A percentile compares a stretch with the other conserved stretches of the same genome.
Evolutionary conservation across 2,797 vertebrate genomes (phyloP).

Genomic region (Acanthis flammea): DNA sequence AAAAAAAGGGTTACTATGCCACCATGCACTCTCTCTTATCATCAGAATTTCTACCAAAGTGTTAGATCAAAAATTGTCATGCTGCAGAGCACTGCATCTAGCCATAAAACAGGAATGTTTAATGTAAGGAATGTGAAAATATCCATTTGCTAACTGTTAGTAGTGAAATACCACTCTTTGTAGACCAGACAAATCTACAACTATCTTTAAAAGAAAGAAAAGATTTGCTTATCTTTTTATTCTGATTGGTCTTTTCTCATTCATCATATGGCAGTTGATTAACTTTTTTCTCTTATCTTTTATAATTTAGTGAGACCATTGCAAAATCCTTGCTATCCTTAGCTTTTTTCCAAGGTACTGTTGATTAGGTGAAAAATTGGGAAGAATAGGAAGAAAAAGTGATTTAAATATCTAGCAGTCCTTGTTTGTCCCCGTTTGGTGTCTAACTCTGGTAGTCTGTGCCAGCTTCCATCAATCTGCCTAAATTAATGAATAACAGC

Average conservation of each 20-base stretch:
- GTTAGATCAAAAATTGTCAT: neutral
- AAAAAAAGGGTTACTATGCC: neutral
- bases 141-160: neutral
- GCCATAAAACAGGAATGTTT: neutral
- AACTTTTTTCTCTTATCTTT: neutral
- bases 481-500: neutral
- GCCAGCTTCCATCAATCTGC: neutral
- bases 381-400: neutral
- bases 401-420: rapidly evolving
- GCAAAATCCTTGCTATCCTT: neutral
- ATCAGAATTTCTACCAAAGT: neutral
- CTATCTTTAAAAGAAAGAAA: neutral
- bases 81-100: neutral
- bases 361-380: neutral
- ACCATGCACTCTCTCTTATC: neutral
- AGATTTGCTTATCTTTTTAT: neutral
- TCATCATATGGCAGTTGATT: neutral
- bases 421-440: neutral
- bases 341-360: neutral
- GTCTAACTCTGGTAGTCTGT: neutral
- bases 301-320: neutral
- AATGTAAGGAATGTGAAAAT: neutral
- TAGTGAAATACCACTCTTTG: neutral
- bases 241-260: neutral
- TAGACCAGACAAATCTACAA: neutral